phyloP scores from a whole-genome alignment of 2,113 vertebrate species.

The Corythornis madagascariensis region DNA sequence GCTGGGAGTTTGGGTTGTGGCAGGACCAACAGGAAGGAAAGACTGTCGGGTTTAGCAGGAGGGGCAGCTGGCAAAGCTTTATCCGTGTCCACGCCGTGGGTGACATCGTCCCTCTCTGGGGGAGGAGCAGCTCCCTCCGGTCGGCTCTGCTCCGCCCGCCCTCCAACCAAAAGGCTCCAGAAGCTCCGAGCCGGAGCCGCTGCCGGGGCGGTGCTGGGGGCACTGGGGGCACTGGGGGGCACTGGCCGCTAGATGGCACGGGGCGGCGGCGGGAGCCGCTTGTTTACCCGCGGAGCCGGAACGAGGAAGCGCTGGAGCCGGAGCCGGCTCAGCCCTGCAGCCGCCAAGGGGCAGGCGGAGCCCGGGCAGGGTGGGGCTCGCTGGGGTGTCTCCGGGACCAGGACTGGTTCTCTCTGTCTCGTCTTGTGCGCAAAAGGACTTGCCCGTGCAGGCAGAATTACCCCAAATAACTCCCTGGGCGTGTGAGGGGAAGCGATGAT shows the following conservation, averaged over 20 bases:
- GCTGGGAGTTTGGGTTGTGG: neutral
- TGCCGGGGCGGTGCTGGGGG: neutral
- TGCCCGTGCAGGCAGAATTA: constrained; percentile 25
- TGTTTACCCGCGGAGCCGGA: constrained; percentile 20
- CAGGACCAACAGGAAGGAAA: neutral
- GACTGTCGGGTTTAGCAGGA: fast-evolving
- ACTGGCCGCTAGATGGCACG: constrained; percentile 52
- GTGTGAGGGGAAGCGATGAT: fast-evolving
- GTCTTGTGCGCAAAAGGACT: neutral
- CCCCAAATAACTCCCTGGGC: neutral
- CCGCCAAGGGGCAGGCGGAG: neutral
- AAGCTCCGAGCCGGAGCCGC: fast-evolving
- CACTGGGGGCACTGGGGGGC: neutral
- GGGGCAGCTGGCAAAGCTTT: neutral
- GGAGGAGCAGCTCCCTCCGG: neutral
- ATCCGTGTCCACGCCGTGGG: fast-evolving
- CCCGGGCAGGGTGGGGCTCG: constrained; percentile 1
- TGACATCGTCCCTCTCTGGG: neutral
- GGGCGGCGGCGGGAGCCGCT: neutral
- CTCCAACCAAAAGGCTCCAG: fast-evolving
- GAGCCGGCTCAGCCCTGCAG: neutral
- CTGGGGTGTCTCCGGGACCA: neutral
- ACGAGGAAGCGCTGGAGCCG: neutral
- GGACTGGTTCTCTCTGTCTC: neutral
- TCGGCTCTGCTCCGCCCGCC: neutral